Evolutionary conservation across 2,888 invertebrate genomes (phyloP).

Genomic region (Cerceris rybyensis): DNA sequence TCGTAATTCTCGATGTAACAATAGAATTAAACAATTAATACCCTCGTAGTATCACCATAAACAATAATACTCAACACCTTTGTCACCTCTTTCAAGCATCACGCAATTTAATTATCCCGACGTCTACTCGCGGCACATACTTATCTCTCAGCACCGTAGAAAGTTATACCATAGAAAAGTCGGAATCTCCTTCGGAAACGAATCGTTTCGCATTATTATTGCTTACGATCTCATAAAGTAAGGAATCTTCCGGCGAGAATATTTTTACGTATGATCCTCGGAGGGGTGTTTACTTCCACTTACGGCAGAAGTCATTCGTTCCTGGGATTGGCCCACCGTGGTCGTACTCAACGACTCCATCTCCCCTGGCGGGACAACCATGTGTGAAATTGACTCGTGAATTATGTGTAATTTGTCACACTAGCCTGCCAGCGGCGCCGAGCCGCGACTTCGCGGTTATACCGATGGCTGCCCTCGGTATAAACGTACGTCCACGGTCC

Average conservation of each 20-base stretch:
- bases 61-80: too few species aligned
- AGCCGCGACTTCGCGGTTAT: slow-evolving; percentile 67
- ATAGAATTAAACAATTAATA: too few species aligned
- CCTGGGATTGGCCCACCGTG: slow-evolving; percentile 52
- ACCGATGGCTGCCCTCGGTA: slow-evolving; percentile 57
- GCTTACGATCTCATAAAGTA: slow-evolving; percentile 5
- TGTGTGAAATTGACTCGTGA: slow-evolving; percentile 77
- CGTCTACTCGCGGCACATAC: too few species aligned
- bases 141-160: too few species aligned
- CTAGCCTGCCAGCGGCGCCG: slow-evolving; percentile 61
- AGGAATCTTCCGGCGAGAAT: slow-evolving; percentile 28
- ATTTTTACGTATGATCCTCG: slow-evolving; percentile 29
- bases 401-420: slow-evolving; percentile 78
- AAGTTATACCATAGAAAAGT: too few species aligned
- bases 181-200: neutral
- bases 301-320: slow-evolving; percentile 47
- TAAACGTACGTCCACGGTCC: slow-evolving; percentile 45
- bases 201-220: neutral
- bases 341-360: slow-evolving; percentile 51
- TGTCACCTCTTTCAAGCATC: too few species aligned
- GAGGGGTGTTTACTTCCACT: slow-evolving; percentile 48
- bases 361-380: slow-evolving; percentile 65
- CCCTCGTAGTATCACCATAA: too few species aligned
- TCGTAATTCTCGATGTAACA: too few species aligned
- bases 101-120: too few species aligned